phyloP scores from a whole-genome alignment of 2,113 vertebrate species.

The Miniopterus natalensis region DNA sequence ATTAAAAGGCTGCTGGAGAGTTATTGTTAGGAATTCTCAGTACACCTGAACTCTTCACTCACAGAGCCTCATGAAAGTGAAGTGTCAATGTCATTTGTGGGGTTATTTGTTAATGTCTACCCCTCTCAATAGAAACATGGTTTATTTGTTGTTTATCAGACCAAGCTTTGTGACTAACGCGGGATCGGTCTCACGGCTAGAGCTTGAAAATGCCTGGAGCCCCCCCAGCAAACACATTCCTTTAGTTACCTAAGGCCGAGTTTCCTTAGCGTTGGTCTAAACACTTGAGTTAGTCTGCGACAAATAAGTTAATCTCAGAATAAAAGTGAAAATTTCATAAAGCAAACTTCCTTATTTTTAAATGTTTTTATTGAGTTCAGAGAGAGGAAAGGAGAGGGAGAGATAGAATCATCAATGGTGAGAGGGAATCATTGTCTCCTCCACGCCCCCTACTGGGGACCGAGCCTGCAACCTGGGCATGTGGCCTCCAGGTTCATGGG shows the following conservation, averaged over 20 bases:
- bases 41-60: neutral
- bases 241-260: neutral
- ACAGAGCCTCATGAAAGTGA: neutral
- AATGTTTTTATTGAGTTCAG: no score
- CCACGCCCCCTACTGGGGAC: no score
- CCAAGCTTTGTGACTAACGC: no score
- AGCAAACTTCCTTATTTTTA: neutral
- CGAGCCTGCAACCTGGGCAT: no score
- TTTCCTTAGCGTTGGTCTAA: neutral
- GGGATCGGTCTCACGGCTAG: neutral
- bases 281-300: neutral
- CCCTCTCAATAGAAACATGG: neutral
- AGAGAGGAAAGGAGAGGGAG: no score
- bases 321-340: neutral
- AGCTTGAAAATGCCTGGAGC: neutral
- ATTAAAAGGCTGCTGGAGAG: neutral
- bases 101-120: neutral
- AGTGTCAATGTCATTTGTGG: neutral
- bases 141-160: neutral
- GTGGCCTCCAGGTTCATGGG: no score
- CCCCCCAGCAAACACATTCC: neutral
- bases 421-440: no score
- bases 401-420: no score
- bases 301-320: neutral
- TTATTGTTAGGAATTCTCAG: neutral